Conservation (phyloP, 2,113 vertebrate genomes). For the Bambusicola thoracicus region DNA sequence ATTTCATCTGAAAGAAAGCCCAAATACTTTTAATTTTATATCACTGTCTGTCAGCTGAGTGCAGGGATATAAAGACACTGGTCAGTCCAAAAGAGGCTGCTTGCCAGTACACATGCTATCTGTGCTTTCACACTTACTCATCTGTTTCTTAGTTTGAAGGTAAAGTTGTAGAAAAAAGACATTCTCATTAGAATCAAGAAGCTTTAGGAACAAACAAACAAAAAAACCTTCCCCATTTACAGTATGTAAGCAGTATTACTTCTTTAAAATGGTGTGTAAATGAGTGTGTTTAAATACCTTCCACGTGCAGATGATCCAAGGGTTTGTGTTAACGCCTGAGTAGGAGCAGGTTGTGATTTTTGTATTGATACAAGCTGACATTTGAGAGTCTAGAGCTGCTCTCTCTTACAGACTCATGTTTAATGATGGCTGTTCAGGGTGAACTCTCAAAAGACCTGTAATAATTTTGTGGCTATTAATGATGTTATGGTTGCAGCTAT, state of each 20-base stretch:
- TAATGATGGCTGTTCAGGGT: not conserved
- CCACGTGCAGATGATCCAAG: not conserved
- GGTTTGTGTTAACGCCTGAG: not conserved
- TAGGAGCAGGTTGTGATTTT: not conserved
- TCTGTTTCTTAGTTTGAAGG: not conserved
- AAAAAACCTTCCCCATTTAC: not conserved
- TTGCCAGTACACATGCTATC: accelerated
- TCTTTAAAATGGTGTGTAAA: not conserved
- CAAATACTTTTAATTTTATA: not conserved
- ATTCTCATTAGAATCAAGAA: not conserved
- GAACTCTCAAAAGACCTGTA: not conserved
- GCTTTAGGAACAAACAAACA: not conserved
- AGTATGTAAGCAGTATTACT: not conserved
- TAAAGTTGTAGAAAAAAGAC: not conserved
- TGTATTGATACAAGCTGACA: not conserved
- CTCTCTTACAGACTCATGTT: not conserved
- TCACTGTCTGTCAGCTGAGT: accelerated
- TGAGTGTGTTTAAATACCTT: not conserved
- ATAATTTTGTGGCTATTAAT: not conserved
- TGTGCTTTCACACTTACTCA: not conserved
- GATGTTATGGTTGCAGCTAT: not conserved
- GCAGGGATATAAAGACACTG: not conserved
- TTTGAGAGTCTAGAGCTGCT: not conserved
- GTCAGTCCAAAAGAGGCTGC: not conserved
- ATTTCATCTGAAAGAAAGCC: not conserved